A percentile compares a stretch with the other conserved stretches of the same genome.
These are phyloP conservation scores for Iguana delicatissima DNA, from an alignment of 2,797 vertebrate genomes.

Conservation along the genomic window DNA sequence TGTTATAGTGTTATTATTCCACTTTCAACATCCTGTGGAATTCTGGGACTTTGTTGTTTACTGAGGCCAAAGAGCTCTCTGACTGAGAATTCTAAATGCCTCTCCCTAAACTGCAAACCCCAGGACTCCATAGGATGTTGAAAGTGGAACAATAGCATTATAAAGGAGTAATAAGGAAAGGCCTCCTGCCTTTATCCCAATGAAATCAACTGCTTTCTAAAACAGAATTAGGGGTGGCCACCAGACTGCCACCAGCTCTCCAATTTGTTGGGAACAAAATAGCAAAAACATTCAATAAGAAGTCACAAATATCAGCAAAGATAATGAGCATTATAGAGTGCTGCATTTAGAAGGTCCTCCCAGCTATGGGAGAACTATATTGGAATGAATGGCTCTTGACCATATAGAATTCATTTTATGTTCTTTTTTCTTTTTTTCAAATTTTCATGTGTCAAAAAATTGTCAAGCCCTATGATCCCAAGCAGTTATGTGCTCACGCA, in stretches of 20 bases:
- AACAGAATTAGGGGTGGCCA: neutral
- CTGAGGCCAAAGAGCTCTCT: too few species aligned
- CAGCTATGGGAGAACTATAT: neutral
- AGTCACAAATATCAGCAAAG: neutral
- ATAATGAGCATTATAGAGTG: neutral
- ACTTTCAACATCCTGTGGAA: too few species aligned
- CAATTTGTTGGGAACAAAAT: neutral
- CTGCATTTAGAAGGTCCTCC: neutral
- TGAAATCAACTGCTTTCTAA: neutral
- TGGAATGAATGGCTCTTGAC: neutral
- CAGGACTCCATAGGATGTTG: too few species aligned
- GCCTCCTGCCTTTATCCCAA: neutral
- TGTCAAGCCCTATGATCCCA: neutral
- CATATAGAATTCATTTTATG: neutral
- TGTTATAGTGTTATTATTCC: too few species aligned
- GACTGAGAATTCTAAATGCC: too few species aligned
- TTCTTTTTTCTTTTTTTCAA: too few species aligned
- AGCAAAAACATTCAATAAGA: neutral
- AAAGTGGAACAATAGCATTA: too few species aligned
- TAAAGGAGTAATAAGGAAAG: too few species aligned
- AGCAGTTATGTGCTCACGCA: neutral
- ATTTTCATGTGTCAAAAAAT: neutral
- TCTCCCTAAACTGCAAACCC: too few species aligned
- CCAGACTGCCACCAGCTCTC: neutral
- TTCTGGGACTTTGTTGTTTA: too few species aligned